Evolutionary conservation across 2,888 invertebrate genomes (phyloP), one percentile per base, ranked within the genome.

Genomic region (Trichopoda pennipes): DNA sequence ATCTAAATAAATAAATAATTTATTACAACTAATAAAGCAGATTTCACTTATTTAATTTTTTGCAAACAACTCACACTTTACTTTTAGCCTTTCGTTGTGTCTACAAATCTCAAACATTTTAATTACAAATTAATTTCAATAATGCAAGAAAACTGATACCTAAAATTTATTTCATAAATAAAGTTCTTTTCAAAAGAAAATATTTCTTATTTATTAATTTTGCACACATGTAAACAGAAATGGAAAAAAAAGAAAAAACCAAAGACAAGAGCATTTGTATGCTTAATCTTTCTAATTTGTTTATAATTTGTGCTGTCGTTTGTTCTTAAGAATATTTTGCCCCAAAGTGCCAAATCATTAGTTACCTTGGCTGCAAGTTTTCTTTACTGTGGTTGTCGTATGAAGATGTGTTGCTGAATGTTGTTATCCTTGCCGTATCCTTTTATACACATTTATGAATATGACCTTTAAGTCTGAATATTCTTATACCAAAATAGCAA

Each of bases 311-410:
- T 58, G 51, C 28, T 74, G 61, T 63, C 44, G 17, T 44, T 56
- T 68, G 23, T 55, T 35, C 44, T 66, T 28, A 64, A 49, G 68
- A 56, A 66, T 35, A 69, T 53, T 42, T 55, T 60, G 60, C n/a
- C 73, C 44, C 56, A 55, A 64, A 75, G 63, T 66, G 58, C 70
- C 28, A 60, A 70, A 70, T 69, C 58, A 80, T 80, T 61, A 60
- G 70, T 64, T 70, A 53, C 70, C 70, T 55, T 69, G 47, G 17
- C 49, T 68, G 74, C 79, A 56, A 44, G 23, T 63, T 64, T 42
- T 60, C 28, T n/a, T 63, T 44, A 55, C 14, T 47, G 28, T 38
- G 49, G 23, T 49, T 16, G 14, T 35, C 16, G 21, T 42, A 42
- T 44, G 16, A 55, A 6, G 21, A 19, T 56, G n/a, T 56, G 10